Base-by-base conservation (phyloP, 1,140 invertebrate species). In the Helicorthomorpha holstii region DNA sequence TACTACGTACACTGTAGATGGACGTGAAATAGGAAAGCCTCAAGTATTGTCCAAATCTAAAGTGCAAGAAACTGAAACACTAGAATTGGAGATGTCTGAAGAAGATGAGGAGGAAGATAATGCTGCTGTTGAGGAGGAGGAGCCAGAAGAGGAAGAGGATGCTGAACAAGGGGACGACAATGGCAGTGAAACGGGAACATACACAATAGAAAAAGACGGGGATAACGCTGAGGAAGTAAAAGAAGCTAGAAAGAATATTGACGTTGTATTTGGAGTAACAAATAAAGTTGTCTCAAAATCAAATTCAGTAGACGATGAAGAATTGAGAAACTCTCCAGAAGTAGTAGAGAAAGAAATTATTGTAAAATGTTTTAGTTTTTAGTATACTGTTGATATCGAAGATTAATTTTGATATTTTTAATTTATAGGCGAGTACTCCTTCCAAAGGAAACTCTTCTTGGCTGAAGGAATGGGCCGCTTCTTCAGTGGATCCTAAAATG, bases 181-280 rank as follows among this genome's bases (percentile, higher is more conserved):
- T 25, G 73, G 78, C 0, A 86, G 83, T 65, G 83, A 87, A 63
- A 74, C 82, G 3, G 87, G 87, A 26, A 92, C 87, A 1, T 92
- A 91, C 57, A 91, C 87, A 0, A 78, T 92, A 29, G 82, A 86
- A 58, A 81, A 81, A 50, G 82, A 86, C 57, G 79, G 78, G 63
- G 58, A 58, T 26, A 85, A 84, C 57, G 81, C 82, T 1, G 85
- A 87, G 60, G 83, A 85, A 60, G 82, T 87, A 56, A n/a, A n/a
- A n/a, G 81, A 84, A 69, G 85, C 85, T 44, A 73, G 85, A 58
- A 82, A 83, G 74, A 83, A 83, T 60, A 91, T 92, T 57, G 86
- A 90, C 59, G 75, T 76, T 56, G 76, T 79, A 41, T 85, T 85
- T 66, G 76, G 76, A 46, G 68, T 72, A 46, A 56, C 66, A 54